These are phyloP conservation scores for Xenops minutus DNA, from an alignment of 2,797 vertebrate genomes.

Conservation along the genomic window DNA sequence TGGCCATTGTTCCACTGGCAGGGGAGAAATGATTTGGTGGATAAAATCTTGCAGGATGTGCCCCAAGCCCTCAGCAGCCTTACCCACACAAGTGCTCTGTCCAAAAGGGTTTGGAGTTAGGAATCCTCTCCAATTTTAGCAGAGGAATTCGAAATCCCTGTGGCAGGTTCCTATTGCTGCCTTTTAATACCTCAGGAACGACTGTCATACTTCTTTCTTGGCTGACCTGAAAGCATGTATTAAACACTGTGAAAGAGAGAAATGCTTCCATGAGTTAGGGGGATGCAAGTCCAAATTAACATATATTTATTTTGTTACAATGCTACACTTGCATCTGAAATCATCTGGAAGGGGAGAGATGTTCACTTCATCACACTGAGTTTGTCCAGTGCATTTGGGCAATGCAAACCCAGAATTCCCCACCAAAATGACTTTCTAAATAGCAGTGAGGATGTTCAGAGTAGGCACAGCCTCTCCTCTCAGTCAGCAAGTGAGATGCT, in stretches of 20 bases:
- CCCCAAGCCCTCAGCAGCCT: background rate
- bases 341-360: background rate
- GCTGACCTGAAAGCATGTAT: background rate
- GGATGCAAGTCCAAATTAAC: background rate
- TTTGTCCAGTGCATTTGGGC: background rate
- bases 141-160: background rate
- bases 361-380: background rate
- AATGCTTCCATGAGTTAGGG: background rate
- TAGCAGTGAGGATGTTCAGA: background rate
- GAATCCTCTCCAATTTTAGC: background rate
- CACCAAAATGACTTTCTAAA: background rate
- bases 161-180: background rate
- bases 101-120: background rate
- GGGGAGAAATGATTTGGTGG: background rate
- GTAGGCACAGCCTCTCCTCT: background rate
- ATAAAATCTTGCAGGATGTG: background rate
- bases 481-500: background rate
- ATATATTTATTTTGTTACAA: background rate
- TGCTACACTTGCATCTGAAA: background rate
- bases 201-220: background rate
- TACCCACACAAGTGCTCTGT: background rate
- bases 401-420: background rate
- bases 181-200: background rate
- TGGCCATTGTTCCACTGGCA: background rate
- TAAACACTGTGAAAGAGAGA: background rate